Percentiles rank a stretch among this genome's conserved stretches.
Conservation (phyloP, 2,888 invertebrate genomes). For the Eilema sororculum region DNA sequence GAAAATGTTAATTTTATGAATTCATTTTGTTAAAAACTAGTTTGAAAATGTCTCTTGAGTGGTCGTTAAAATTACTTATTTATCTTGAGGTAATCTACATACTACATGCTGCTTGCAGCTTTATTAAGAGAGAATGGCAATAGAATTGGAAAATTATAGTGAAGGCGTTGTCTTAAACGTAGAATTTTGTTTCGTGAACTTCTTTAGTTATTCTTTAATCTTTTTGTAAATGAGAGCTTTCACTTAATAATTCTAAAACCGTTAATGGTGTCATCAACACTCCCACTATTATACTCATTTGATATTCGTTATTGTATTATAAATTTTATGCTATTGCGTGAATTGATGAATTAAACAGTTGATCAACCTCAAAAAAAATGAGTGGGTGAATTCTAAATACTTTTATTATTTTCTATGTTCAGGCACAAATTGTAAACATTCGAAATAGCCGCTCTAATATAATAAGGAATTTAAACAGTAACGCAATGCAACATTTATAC, state of each 20-base stretch:
- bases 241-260: not conserved
- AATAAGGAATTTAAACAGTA: not conserved
- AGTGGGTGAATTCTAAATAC: slow-evolving; percentile 6
- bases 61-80: slow-evolving; percentile 15
- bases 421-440: not conserved
- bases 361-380: slow-evolving; percentile 20
- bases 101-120: not conserved
- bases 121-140: slow-evolving; percentile 3
- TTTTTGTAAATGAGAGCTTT: slow-evolving; percentile 5
- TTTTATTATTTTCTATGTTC: slow-evolving; percentile 6
- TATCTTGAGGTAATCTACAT: slow-evolving; percentile 5
- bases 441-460: not conserved
- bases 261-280: slow-evolving; percentile 12
- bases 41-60: slow-evolving; percentile 20
- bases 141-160: slow-evolving; percentile 6
- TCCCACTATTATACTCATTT: slow-evolving; percentile 16
- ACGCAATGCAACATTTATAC: not conserved
- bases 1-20: slow-evolving; percentile 64
- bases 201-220: not conserved
- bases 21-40: slow-evolving; percentile 33
- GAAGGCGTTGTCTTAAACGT: not conserved
- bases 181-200: not conserved
- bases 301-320: slow-evolving; percentile 9
- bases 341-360: slow-evolving; percentile 12
- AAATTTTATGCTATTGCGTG: slow-evolving; percentile 14